A percentile compares a stretch with the other conserved stretches of the same genome.
Evolutionary conservation across 2,113 vertebrate species (phyloP).

Genomic region (Sander lucioperca): DNA sequence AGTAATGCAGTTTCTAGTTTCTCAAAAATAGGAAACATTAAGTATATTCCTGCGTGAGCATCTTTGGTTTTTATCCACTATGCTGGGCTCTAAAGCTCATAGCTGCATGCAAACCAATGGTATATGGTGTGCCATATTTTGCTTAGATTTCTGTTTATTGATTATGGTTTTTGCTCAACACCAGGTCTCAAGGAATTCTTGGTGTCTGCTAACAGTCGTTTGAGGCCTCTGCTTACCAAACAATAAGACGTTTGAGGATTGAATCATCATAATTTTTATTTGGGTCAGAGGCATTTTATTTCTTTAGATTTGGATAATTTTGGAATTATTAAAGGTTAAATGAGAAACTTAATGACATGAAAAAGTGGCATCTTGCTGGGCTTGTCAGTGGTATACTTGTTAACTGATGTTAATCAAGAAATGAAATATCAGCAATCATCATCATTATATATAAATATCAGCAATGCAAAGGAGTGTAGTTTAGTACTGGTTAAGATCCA

Average conservation of each 20-base stretch:
- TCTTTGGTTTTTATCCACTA: neutral
- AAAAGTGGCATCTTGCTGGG: conserved; percentile 8
- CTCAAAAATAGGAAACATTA: conserved; percentile 18
- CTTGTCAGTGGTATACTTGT: neutral
- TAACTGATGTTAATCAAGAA: neutral
- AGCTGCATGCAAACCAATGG: conserved; percentile 20
- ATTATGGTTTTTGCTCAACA: neutral
- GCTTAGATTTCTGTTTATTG: neutral
- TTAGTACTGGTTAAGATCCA: neutral
- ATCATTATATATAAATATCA: too few relatives aligned
- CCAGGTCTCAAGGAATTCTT: neutral
- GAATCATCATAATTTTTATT: conserved; percentile 25
- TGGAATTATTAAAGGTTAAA: conserved; percentile 17
- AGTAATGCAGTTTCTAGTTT: conserved; percentile 52
- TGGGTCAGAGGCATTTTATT: neutral
- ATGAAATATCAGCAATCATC: too few relatives aligned
- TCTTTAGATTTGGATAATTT: conserved; percentile 1
- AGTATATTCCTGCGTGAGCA: neutral
- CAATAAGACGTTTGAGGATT: conserved; percentile 29
- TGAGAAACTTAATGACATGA: neutral
- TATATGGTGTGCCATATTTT: neutral
- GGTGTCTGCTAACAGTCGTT: neutral
- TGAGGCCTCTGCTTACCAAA: conserved; percentile 57
- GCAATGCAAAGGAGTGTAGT: neutral
- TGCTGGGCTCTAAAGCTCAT: neutral